Percentiles rank a stretch among this genome's conserved stretches.
phyloP scores from a whole-genome alignment of 2,113 vertebrate species.

The Mobula hypostoma region DNA sequence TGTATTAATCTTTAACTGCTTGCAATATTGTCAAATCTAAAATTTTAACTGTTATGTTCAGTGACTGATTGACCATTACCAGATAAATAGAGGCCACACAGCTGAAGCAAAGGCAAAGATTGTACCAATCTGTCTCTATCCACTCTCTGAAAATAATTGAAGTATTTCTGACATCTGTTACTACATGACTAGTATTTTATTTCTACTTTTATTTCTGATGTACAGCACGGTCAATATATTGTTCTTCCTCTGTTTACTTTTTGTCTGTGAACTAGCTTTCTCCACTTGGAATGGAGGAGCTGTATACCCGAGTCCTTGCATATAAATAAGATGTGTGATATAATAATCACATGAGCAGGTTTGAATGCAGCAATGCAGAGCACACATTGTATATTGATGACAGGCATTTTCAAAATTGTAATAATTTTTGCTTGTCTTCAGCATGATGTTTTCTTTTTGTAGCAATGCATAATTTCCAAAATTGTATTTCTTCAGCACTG shows the following conservation, averaged over 20 bases:
- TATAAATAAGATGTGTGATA: background rate
- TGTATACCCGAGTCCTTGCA: background rate
- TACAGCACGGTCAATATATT: no score
- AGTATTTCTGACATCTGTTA: no score
- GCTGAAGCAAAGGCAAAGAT: no score
- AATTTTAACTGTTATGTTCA: background rate
- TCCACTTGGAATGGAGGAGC: background rate
- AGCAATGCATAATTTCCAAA: background rate
- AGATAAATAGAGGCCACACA: no score
- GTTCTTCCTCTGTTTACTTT: no score
- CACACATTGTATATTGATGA: background rate
- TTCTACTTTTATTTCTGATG: no score
- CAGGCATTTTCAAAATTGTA: background rate
- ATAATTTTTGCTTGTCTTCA: background rate
- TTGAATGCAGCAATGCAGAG: background rate
- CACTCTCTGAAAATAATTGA: no score
- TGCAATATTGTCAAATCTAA: background rate
- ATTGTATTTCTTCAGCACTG: slow-evolving; percentile 56
- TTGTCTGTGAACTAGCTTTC: background rate
- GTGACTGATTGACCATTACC: no score
- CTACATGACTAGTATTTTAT: no score
- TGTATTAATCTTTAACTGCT: background rate
- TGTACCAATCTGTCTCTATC: no score
- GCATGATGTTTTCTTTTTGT: background rate
- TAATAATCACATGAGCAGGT: background rate